Evolutionary conservation across 23 tunicate species (phyloP), one percentile per base, ranked within the genome.

Genomic region (Aplidium turbinatum): DNA sequence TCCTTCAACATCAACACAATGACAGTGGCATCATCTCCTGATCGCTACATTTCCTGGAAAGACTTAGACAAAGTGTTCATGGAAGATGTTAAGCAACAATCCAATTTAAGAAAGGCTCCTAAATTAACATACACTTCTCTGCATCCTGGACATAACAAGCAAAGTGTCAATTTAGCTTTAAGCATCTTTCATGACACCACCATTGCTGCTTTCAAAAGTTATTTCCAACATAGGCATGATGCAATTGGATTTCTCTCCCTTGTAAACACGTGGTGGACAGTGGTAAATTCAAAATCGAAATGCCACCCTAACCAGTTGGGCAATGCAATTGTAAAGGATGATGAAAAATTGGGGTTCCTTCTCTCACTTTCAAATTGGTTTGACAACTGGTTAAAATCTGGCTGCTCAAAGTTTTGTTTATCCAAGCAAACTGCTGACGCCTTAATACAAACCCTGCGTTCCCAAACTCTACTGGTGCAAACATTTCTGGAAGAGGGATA

Each of bases 121-220:
- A 65, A 36, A 38, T 50, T 65, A 7, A 65, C 72, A 2, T 26
- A 35, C 27, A 2, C 23, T 4, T 35, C 72, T 16, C 27, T 65
- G 23, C 72, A 65, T 21, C 27, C 50, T 35, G 72, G 50, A 6
- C 36, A 36, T 50, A 65, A 65, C 27, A 65, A 65, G 26, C 72
- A 65, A 65, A 36, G 22, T 65, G 72, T 65, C 24, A 5, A 4
- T 21, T 21, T 65, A 4, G 50, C 72, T 35, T 29, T 65, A 16
- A 27, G 29, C 18, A 38, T 65, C 2, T 65, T 65, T 35, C 26
- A 35, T 65, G 50, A 35, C 4, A 65, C 72, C 23, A 35, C 72
- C 19, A 65, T 65, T 9, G 72, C 72, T 3, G 72, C 72, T 35
- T 36, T 18, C 25, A 65, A 65, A 65, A 65, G 72, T 65, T 35